A percentile compares a stretch with the other conserved stretches of the same genome.
Conservation (phyloP, 1,140 invertebrate species). For the Tetramorium simillimum region DNA sequence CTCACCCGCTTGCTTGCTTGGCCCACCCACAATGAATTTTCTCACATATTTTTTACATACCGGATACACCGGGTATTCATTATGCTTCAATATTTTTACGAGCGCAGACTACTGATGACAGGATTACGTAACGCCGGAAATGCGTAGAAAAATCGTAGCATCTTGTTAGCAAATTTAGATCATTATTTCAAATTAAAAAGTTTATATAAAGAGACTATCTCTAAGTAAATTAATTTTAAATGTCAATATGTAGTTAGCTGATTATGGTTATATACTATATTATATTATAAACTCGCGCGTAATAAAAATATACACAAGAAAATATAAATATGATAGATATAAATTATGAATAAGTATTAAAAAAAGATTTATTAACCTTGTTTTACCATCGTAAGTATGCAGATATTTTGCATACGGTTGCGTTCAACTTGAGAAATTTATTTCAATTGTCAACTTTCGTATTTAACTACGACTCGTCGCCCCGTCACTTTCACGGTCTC, state of each 20-base stretch:
- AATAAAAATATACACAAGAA: not conserved
- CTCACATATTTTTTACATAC: constrained; percentile 10
- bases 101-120: not conserved
- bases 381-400: not conserved
- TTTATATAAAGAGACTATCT: not conserved
- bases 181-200: not conserved
- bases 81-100: constrained; percentile 41
- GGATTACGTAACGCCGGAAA: constrained; percentile 13
- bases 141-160: not conserved
- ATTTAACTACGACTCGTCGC: constrained; percentile 17
- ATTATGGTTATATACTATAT: not conserved
- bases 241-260: not conserved
- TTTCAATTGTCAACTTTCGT: constrained; percentile 32
- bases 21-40: constrained; percentile 31
- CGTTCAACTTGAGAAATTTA: not conserved
- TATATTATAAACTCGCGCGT: not conserved
- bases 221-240: constrained; percentile 10
- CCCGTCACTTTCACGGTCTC: not conserved
- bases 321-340: not conserved
- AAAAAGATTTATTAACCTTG: not conserved
- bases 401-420: constrained; percentile 9
- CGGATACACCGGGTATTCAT: constrained; percentile 12
- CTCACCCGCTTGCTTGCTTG: not conserved
- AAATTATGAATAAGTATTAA: not conserved
- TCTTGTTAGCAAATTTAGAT: not conserved